A percentile compares a stretch with the other conserved stretches of the same genome.
Conservation (phyloP, 2,888 invertebrate genomes). For the Drosophila sordidula region DNA sequence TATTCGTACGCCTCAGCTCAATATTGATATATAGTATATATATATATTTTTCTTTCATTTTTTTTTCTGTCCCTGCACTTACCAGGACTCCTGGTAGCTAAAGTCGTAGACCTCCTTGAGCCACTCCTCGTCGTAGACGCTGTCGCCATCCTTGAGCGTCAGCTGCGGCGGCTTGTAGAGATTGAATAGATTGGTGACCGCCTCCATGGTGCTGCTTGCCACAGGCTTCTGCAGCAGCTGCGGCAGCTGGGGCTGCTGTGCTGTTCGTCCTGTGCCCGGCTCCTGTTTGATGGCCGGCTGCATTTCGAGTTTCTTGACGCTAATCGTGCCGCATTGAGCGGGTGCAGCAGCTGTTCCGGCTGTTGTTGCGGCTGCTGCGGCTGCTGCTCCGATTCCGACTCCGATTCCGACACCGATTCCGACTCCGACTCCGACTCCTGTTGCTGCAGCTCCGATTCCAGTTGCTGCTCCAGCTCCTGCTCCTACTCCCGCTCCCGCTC, state of each 20-base stretch:
- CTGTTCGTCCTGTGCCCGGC: conserved; percentile 40
- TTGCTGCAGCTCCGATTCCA: too few species aligned
- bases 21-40: too few species aligned
- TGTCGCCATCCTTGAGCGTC: conserved; percentile 91
- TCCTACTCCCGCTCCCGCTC: conserved; percentile 12
- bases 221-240: conserved; percentile 19
- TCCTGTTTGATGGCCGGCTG: conserved; percentile 72
- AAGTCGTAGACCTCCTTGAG: conserved; percentile 95
- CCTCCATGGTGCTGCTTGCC: conserved; percentile 60
- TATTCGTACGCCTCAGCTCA: too few species aligned
- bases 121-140: conserved; percentile 92
- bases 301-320: conserved; percentile 82
- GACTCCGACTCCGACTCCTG: conserved; percentile 1
- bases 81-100: conserved; percentile 93
- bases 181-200: conserved; percentile 80
- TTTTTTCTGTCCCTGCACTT: conserved; percentile 79
- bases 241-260: conserved; percentile 40
- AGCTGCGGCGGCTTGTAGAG: conserved; percentile 91
- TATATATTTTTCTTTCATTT: too few species aligned
- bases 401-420: too few species aligned
- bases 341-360: conserved; percentile 4
- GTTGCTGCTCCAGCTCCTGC: background rate
- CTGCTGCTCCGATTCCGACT: background rate
- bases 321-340: conserved; percentile 80
- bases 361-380: background rate